These are phyloP conservation scores for chimpanzee (Pan troglodytes) DNA, from an alignment of 2,113 vertebrate species.

Conservation along the genomic window NHGRI_mPanTro3-v2.1_pri NC_072398.2:178523501-178524000, in stretches of 20 bases:
- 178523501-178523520: constrained; percentile 86
- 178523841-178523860: not conserved
- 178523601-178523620: constrained; percentile 67
- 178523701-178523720: constrained; percentile 44
- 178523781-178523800: constrained; percentile 20
- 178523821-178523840: constrained; percentile 50
- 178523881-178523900: constrained; percentile 50
- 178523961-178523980: not conserved
- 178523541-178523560: constrained; percentile 52
- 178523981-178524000: not conserved
- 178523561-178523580: constrained; percentile 63
- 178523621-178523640: constrained; percentile 70
- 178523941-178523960: not conserved
- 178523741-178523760: constrained; percentile 55
- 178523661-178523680: constrained; percentile 45
- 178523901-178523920: constrained; percentile 8
- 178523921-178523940: constrained; percentile 43
- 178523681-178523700: constrained; percentile 44
- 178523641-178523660: constrained; percentile 74
- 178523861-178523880: constrained; percentile 50
- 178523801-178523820: not conserved
- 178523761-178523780: constrained; percentile 45
- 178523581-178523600: constrained; percentile 62
- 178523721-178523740: constrained; percentile 50
- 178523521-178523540: constrained; percentile 52